Conservation (phyloP, 1,140 invertebrate genomes). For the Palaemon carinicauda region DNA sequence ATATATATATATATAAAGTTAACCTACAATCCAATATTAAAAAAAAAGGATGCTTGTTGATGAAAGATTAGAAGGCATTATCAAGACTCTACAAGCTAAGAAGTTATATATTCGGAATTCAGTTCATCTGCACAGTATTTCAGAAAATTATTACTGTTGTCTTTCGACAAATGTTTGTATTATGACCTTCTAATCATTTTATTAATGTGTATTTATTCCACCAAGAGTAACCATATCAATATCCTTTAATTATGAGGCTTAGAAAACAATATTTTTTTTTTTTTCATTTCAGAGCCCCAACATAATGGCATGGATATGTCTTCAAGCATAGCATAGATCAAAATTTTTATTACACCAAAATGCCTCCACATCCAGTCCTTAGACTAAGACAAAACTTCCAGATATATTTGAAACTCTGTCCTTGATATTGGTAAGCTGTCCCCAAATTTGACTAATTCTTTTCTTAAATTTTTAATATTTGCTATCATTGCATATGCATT, state of each 20-base stretch:
- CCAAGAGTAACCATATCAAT: constrained; percentile 8
- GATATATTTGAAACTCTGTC: neutral
- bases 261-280: constrained; percentile 10
- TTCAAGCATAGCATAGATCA: neutral
- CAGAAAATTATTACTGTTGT: no score
- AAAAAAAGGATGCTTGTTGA: no score
- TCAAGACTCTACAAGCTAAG: no score
- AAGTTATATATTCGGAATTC: no score
- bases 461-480: neutral
- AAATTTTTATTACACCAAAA: neutral
- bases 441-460: neutral
- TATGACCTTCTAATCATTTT: no score
- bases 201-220: no score
- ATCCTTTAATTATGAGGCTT: neutral
- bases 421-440: neutral
- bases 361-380: neutral
- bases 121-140: no score
- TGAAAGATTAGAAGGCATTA: no score
- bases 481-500: neutral
- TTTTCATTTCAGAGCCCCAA: constrained; percentile 10
- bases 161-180: no score
- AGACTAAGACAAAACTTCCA: constrained; percentile 1
- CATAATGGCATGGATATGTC: neutral
- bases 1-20: no score
- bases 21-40: no score